Evolutionary conservation across 2,888 invertebrate genomes (phyloP), one percentile per base, ranked within the genome.

Genomic region (Pristionchus mayeri): DNA sequence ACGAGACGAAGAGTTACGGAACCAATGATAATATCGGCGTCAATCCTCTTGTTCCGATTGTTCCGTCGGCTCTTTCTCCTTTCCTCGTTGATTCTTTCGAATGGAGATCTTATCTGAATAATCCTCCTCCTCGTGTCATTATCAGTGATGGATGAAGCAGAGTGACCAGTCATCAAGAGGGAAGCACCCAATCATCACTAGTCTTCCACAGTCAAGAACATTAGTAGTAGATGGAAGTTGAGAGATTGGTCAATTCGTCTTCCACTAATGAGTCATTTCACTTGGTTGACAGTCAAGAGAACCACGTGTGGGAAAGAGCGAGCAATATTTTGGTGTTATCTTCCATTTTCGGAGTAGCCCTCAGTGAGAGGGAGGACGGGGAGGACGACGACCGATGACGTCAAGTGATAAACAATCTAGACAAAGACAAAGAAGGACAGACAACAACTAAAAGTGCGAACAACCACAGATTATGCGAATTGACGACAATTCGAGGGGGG

Each of bases 21-120:
- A 71, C 71, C 40, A 71, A 34, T 24, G 71, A 71, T 40, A 37
- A 71, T 24, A 71, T 71, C 71, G 24, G 44, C 40, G 24, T 13
- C 71, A 71, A 71, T 71, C 71, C 24, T 24, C 60, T 24, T 57
- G 63, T 63, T 63, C 34, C 63, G 34, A 63, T 34, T 63, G 63
- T 63, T 63, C 18, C 34, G 34, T 18, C n/a, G 71, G 24, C 18
- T 3, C 21, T 71, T 40, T 71, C 71, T 71, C 24, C 24, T 40
- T 71, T 40, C 37, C 71, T 24, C 24, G 40, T 24, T 71, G 71
- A 40, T 44, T 44, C 21, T 27, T 37, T 11, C 18, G 21, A 67
- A 67, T 13, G 24, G 24, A 6, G 40, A 21, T 71, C 71, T 71
- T 71, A 71, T 71, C 71, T 40, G n/a, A 40, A 44, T 37, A n/a